Evolutionary conservation across 2,113 vertebrate genomes (phyloP), one percentile per base, ranked within the genome.

Genomic region (Crotalus tigris): DNA sequence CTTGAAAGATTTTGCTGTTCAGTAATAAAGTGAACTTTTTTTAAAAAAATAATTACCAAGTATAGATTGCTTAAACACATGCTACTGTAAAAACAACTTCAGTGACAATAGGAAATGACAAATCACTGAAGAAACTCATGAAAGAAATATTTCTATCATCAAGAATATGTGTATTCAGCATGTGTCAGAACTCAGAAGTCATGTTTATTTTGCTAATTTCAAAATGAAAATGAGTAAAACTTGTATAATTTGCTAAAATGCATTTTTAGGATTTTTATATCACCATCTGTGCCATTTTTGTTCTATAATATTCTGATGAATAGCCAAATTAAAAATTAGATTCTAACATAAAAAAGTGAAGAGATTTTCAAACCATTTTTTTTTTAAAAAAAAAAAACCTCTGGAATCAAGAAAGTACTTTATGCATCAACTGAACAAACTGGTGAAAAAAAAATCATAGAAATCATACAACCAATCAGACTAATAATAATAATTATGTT

Each of bases 51-150:
- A 90, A 90, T 90, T 90, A 51, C 46, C 26, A 33, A 88, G 29
- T 87, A 55, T 33, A 33, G 54, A 33, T 89, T 24, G 10, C 55
- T 59, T 91, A 91, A 91, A 91, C 21, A 55, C 44, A 91, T 55
- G 5, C 49, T 75, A 91, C 51, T n/a, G 33, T 55, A 33, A 5
- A 92, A 94, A 85, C 1, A 92, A 49, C 89, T 91, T 55, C 92
- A 92, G 69, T 0, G 21, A 17, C 75, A 91, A 88, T 33, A 88
- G 29, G 29, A 46, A 88, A 33, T 49, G 0, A 58, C 15, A 94
- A 75, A 44, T 91, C 85, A 88, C 24, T 91, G 46, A 93, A 93
- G n/a, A 94, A 46, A 15, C 75, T 33, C 33, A 93, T 93, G 58
- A 81, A 91, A 92, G 75, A 92, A 94, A 90, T 17, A 86, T 59